phyloP scores from a whole-genome alignment of 2,113 vertebrate species.

The Pandion haliaetus region DNA sequence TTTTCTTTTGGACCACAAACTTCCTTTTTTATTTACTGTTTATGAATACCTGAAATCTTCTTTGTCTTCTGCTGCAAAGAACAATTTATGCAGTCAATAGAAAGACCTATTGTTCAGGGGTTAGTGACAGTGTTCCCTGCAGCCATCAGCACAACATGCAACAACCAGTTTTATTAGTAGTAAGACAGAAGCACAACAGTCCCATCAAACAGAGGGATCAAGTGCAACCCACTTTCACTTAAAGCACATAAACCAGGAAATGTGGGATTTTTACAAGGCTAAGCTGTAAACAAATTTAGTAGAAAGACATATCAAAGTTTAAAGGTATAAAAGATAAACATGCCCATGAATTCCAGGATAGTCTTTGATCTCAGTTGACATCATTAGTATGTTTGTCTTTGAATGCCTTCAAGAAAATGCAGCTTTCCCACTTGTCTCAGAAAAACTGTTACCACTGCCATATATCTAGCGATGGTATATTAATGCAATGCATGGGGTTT shows the following conservation, averaged over 20 bases:
- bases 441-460: background rate
- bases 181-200: background rate
- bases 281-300: background rate
- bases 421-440: background rate
- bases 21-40: background rate
- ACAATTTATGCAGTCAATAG: background rate
- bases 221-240: background rate
- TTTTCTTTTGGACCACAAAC: background rate
- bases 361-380: background rate
- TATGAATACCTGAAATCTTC: background rate
- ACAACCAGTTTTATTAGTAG: background rate
- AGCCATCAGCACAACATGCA: background rate
- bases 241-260: background rate
- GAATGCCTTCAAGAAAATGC: background rate
- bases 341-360: background rate
- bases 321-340: background rate
- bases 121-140: background rate
- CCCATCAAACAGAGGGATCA: background rate
- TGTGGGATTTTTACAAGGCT: background rate
- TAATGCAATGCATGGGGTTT: accelerated
- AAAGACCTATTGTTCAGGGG: background rate
- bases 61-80: background rate
- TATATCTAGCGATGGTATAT: background rate
- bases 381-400: background rate
- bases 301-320: background rate